A percentile compares a stretch with the other conserved stretches of the same genome.
phyloP scores from a whole-genome alignment of 2,113 vertebrate species.

The Apeltes quadracus region DNA sequence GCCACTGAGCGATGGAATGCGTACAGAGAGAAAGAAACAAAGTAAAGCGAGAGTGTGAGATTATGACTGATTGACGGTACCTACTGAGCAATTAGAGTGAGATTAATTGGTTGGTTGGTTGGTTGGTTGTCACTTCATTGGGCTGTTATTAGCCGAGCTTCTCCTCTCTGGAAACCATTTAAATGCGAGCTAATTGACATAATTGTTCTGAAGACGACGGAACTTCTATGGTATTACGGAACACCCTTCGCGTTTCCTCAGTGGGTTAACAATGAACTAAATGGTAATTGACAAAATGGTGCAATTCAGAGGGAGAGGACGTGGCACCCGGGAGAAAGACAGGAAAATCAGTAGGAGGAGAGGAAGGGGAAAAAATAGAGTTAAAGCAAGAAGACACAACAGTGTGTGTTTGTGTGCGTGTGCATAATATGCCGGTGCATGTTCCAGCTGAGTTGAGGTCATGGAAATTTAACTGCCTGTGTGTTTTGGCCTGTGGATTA shows the following conservation, averaged over 20 bases:
- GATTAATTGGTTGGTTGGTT: slow-evolving; percentile 67
- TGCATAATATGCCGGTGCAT: slow-evolving; percentile 12
- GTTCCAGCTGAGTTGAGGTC: slow-evolving; percentile 67
- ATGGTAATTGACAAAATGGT: slow-evolving; percentile 60
- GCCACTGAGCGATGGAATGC: slow-evolving; percentile 31
- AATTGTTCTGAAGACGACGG: slow-evolving; percentile 67
- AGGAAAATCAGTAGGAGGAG: slow-evolving; percentile 34
- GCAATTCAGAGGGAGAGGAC: slow-evolving; percentile 30
- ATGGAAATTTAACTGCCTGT: slow-evolving; percentile 71
- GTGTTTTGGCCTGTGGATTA: slow-evolving; percentile 63
- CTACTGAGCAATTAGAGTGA: slow-evolving; percentile 67
- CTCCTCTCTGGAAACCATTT: slow-evolving; percentile 64
- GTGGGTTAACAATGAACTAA: slow-evolving; percentile 58
- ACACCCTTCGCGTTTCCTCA: slow-evolving; percentile 25
- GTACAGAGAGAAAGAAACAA: slow-evolving; percentile 23
- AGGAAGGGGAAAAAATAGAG: background rate
- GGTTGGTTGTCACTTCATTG: slow-evolving; percentile 67
- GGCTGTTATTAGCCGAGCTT: slow-evolving; percentile 65
- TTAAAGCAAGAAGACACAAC: slow-evolving; percentile 17
- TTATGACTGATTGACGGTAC: slow-evolving; percentile 61
- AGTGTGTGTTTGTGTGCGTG: slow-evolving; percentile 11
- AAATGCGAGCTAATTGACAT: slow-evolving; percentile 68
- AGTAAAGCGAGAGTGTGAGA: slow-evolving; percentile 8
- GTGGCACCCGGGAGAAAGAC: slow-evolving; percentile 14
- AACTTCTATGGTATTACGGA: slow-evolving; percentile 61